Conservation (phyloP, 2,888 invertebrate genomes). For the Malachius bipustulatus region DNA sequence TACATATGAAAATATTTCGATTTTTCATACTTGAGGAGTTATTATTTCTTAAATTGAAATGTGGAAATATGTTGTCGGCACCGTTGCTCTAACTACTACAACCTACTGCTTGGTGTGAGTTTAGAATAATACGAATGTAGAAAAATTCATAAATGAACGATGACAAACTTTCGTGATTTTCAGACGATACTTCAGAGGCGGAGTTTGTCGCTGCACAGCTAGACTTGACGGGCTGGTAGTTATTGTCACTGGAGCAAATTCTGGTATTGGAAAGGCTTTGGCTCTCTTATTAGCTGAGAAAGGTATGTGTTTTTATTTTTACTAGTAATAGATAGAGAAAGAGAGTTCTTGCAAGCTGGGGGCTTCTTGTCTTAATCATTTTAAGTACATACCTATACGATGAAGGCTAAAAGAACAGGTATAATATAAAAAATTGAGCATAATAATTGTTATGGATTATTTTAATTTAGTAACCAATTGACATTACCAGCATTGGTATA, state of each 20-base stretch:
- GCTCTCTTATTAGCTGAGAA: slow-evolving; percentile 41
- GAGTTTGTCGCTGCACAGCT: slow-evolving; percentile 30
- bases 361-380: no score
- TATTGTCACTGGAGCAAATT: slow-evolving; percentile 47
- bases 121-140: slow-evolving; percentile 8
- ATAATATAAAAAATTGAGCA: no score
- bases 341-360: no score
- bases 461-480: no score
- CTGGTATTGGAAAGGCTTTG: slow-evolving; percentile 46
- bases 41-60: slow-evolving; percentile 12
- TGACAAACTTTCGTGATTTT: slow-evolving; percentile 16
- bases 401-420: no score
- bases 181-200: slow-evolving; percentile 34
- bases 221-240: slow-evolving; percentile 37
- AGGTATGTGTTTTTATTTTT: slow-evolving; percentile 29
- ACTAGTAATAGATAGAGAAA: no score
- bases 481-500: no score
- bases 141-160: slow-evolving; percentile 8
- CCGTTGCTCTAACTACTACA: slow-evolving; percentile 28
- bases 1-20: background rate
- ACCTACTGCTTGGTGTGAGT: slow-evolving; percentile 33
- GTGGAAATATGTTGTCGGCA: slow-evolving; percentile 33
- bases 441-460: no score
- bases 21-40: background rate
- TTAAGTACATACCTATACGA: no score